phyloP scores from a whole-genome alignment of 2,888 invertebrate species.

The Carabus problematicus region DNA sequence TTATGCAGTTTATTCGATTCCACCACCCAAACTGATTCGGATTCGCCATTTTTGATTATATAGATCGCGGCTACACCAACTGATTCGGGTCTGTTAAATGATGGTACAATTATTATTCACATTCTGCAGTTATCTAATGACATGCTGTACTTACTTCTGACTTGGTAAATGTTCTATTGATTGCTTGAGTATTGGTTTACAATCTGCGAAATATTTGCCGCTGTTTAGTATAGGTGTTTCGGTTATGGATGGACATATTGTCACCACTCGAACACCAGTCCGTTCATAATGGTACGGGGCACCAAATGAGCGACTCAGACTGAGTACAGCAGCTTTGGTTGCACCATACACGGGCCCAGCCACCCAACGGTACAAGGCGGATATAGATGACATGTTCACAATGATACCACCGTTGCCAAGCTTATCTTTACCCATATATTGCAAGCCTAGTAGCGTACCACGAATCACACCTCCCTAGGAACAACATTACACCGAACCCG shows the following conservation, averaged over 20 bases:
- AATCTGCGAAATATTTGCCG: too few relatives aligned
- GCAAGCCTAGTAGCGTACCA: constrained; percentile 57
- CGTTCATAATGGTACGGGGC: constrained; percentile 52
- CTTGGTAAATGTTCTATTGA: background rate
- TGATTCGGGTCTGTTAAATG: constrained; percentile 49
- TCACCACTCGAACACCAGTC: constrained; percentile 56
- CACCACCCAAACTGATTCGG: constrained; percentile 56
- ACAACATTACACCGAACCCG: constrained; percentile 25
- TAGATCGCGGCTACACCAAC: constrained; percentile 54
- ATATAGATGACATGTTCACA: constrained; percentile 60
- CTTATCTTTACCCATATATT: constrained; percentile 60
- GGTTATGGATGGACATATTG: constrained; percentile 58
- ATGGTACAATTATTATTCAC: background rate
- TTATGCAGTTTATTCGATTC: constrained; percentile 51
- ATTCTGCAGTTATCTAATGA: background rate
- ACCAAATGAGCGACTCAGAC: constrained; percentile 51
- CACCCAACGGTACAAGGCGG: constrained; percentile 54
- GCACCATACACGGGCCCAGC: constrained; percentile 55
- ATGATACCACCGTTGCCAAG: constrained; percentile 60
- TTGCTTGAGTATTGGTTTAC: background rate
- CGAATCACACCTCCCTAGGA: constrained; percentile 59
- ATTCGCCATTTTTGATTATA: constrained; percentile 51
- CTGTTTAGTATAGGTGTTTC: constrained; percentile 53
- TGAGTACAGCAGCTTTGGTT: constrained; percentile 56
- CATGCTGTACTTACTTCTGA: background rate